Conservation (phyloP, 2,797 vertebrate species). For the Leptoclinus maculatus region DNA sequence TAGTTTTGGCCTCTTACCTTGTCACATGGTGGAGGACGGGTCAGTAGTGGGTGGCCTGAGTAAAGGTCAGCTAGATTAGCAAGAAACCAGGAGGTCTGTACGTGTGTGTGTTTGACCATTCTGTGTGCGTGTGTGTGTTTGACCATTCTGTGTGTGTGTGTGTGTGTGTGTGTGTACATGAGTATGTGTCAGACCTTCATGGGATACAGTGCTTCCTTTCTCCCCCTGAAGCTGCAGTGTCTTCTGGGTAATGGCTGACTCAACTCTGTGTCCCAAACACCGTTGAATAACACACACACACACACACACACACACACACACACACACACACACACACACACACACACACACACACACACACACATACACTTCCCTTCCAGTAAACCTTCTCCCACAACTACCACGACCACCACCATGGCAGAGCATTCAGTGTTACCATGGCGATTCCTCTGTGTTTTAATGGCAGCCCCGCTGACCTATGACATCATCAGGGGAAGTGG, state of each 20-base stretch:
- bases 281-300: slow-evolving; percentile 37
- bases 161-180: slow-evolving; percentile 28
- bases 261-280: slow-evolving; percentile 65
- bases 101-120: background rate
- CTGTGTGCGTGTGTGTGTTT: slow-evolving; percentile 21
- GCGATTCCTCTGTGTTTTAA: slow-evolving; percentile 52
- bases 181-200: slow-evolving; percentile 54
- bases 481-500: slow-evolving; percentile 60
- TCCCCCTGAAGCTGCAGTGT: slow-evolving; percentile 66
- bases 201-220: slow-evolving; percentile 73
- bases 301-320: slow-evolving; percentile 22
- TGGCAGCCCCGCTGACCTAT: slow-evolving; percentile 69
- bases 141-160: slow-evolving; percentile 6
- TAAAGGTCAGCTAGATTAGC: slow-evolving; percentile 80
- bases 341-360: too few species aligned
- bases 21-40: slow-evolving; percentile 69
- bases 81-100: slow-evolving; percentile 62
- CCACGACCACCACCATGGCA: slow-evolving; percentile 62
- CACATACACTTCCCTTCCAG: slow-evolving; percentile 64
- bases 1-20: slow-evolving; percentile 68
- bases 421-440: slow-evolving; percentile 66
- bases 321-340: slow-evolving; percentile 15
- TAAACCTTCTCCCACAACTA: slow-evolving; percentile 69
- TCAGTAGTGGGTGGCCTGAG: slow-evolving; percentile 72
- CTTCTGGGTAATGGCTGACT: slow-evolving; percentile 77